Conservation (phyloP, 2,797 vertebrate species). For the Propithecus perrieri region DNA sequence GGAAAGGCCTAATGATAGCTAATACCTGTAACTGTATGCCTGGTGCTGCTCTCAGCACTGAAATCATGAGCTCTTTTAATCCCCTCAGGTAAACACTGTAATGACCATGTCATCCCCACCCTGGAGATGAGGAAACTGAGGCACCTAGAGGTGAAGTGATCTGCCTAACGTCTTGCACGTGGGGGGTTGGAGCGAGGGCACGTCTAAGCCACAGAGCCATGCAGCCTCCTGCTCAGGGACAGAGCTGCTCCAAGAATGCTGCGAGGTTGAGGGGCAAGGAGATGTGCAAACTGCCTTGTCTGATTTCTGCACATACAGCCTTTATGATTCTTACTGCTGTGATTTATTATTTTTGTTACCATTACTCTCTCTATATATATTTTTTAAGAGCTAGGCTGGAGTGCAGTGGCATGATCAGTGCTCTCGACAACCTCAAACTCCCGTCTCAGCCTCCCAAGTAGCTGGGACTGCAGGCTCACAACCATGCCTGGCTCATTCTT, state of each 20-base stretch:
- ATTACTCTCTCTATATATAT: too few relatives aligned
- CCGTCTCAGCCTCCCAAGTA: too few relatives aligned
- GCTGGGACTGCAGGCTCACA: too few relatives aligned
- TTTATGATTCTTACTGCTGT: neutral
- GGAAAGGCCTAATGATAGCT: neutral
- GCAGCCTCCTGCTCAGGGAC: neutral
- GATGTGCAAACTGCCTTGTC: neutral
- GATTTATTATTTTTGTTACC: neutral
- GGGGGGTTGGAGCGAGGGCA: too few relatives aligned
- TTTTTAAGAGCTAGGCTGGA: too few relatives aligned
- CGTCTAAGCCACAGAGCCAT: neutral
- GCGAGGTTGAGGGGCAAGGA: neutral
- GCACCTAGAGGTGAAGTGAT: neutral
- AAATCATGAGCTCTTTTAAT: neutral
- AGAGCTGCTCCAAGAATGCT: neutral
- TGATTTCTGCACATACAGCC: neutral
- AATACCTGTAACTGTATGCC: neutral
- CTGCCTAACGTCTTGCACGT: too few relatives aligned
- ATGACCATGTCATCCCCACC: neutral
- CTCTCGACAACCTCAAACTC: too few relatives aligned
- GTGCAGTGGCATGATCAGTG: too few relatives aligned
- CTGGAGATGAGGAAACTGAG: neutral
- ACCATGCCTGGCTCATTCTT: too few relatives aligned
- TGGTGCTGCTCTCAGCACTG: neutral
- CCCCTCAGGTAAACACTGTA: neutral